Percentiles rank a stretch among this genome's conserved stretches.
phyloP scores from a whole-genome alignment of 1,140 invertebrate species.

The Oncopeltus fasciatus region DNA sequence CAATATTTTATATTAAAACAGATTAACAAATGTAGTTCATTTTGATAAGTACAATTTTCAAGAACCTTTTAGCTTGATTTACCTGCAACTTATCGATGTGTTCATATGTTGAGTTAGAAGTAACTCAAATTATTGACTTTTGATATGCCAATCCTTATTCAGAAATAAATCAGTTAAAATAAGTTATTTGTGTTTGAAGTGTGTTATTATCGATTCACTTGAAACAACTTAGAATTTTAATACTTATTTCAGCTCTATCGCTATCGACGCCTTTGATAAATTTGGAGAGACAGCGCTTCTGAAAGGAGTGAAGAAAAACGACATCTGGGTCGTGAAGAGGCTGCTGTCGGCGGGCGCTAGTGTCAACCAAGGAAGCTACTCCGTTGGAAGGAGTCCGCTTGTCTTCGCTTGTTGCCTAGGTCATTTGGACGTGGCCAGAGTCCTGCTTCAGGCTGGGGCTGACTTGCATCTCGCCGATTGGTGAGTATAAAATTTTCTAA shows the following conservation, averaged over 20 bases:
- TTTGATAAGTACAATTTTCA: no score
- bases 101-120: no score
- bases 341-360: neutral
- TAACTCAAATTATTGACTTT: no score
- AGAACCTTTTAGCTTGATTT: no score
- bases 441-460: neutral
- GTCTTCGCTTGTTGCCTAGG: neutral
- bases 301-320: neutral
- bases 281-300: neutral
- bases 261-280: constrained; percentile 2
- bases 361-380: neutral
- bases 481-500: no score
- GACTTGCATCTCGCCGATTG: neutral
- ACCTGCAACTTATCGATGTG: no score
- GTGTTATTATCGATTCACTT: no score
- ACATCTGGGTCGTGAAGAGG: neutral
- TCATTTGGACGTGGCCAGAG: neutral
- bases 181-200: no score
- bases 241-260: neutral
- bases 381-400: neutral
- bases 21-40: no score
- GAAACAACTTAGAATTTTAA: neutral
- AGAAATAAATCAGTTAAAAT: no score
- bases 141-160: no score
- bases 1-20: no score